Conservation (phyloP, 2,888 invertebrate species). For the Hypercompe scribonia region DNA sequence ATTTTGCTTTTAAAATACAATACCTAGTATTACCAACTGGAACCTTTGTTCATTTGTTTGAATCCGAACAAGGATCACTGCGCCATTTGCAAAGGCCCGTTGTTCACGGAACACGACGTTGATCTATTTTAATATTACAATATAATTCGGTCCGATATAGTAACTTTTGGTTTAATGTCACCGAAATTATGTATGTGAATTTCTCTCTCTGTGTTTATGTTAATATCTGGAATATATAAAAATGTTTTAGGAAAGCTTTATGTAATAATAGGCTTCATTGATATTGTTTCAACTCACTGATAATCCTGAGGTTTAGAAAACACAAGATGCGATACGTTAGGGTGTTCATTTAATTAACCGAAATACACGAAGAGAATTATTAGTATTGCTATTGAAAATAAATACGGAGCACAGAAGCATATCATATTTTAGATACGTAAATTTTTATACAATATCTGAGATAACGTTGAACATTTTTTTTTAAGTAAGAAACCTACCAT, state of each 20-base stretch:
- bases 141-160: conserved; percentile 39
- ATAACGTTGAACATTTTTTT: no score
- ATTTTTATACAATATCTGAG: no score
- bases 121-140: conserved; percentile 49
- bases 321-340: neutral
- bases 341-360: neutral
- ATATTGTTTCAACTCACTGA: neutral
- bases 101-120: conserved; percentile 32
- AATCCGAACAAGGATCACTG: conserved; percentile 35
- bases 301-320: neutral
- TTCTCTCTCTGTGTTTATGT: conserved; percentile 1
- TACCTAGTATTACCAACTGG: neutral
- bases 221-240: neutral
- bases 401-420: neutral
- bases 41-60: neutral
- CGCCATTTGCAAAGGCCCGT: conserved; percentile 34
- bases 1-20: neutral
- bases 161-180: conserved; percentile 31
- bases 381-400: neutral
- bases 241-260: neutral
- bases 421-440: neutral
- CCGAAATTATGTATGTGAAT: conserved; percentile 17
- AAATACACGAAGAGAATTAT: neutral
- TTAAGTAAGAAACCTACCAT: no score
- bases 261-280: neutral